Evolutionary conservation across 2,113 vertebrate species (phyloP).

Genomic region (Crotalus tigris): DNA sequence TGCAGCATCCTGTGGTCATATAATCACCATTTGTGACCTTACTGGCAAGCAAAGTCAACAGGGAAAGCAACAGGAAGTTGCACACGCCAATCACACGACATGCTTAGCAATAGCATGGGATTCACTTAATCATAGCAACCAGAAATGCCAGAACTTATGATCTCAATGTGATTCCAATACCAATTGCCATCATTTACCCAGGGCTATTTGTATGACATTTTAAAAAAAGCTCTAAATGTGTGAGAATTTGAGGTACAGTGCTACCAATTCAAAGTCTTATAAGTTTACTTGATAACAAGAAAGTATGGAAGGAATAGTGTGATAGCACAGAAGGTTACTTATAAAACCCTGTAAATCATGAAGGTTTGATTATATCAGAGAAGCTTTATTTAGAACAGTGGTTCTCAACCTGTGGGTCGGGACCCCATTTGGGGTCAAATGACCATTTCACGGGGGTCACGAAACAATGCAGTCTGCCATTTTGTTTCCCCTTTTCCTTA

Average conservation of each 20-base stretch:
- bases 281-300: not conserved
- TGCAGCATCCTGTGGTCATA: not conserved
- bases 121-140: not conserved
- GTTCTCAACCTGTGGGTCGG: too few species aligned
- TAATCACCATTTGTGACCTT: not conserved
- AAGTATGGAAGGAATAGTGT: not conserved
- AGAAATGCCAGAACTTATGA: not conserved
- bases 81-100: not conserved
- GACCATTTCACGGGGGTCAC: too few species aligned
- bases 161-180: not conserved
- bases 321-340: not conserved
- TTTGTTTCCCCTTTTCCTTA: too few species aligned
- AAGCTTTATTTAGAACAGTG: not conserved
- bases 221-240: not conserved
- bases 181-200: not conserved
- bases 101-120: not conserved
- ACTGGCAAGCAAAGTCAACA: not conserved
- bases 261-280: not conserved
- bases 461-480: too few species aligned
- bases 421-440: too few species aligned
- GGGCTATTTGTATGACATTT: not conserved
- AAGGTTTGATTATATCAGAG: not conserved
- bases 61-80: not conserved
- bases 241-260: not conserved
- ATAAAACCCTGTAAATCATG: not conserved